Evolutionary conservation across 2,113 vertebrate species (phyloP), one percentile per base, ranked within the genome.

Genomic region (Elanus axillaris): DNA sequence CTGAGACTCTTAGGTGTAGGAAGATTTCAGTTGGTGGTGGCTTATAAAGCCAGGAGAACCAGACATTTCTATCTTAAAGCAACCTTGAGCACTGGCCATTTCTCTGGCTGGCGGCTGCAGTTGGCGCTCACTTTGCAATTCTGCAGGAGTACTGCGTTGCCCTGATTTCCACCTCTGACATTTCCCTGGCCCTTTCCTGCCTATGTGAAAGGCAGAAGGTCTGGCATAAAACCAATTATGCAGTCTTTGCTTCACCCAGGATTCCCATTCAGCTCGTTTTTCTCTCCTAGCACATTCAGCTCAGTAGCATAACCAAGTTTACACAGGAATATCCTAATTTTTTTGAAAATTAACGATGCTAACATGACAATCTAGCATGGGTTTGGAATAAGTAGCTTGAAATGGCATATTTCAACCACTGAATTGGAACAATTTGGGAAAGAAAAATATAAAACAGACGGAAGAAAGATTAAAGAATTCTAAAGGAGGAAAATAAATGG

Each of bases 131-230:
- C 77, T 96, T 94, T 71, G 48, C 40, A 87, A 95, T 96, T 97
- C 94, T 40, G 45, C 90, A 79, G 52, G 60, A 94, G 77, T 92
- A 73, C 56, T 38, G 48, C 4, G 4, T 7, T 96, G 87, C 78
- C 87, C 94, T 85, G 63, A 87, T 66, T 88, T 94, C 92, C 92
- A 95, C 95, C 93, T 96, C 84, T 96, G 94, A 96, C 93, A 88
- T 80, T 88, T 94, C 55, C 71, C 67, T 80, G 78, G 66, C 71
- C 85, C 90, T 53, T 82, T 76, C 55, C 75, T 23, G 16, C 53
- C 71, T 58, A 50, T 86, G 74, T 79, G 67, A 92, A 87, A 94
- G 59, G 81, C 87, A 92, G 90, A 75, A 92, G 84, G 45, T 88
- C 90, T 92, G 62, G 67, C 77, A 92, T 36, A 63, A 82, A 94